Conservation (phyloP, 2,113 vertebrate genomes). For the Bos indicus region DNA sequence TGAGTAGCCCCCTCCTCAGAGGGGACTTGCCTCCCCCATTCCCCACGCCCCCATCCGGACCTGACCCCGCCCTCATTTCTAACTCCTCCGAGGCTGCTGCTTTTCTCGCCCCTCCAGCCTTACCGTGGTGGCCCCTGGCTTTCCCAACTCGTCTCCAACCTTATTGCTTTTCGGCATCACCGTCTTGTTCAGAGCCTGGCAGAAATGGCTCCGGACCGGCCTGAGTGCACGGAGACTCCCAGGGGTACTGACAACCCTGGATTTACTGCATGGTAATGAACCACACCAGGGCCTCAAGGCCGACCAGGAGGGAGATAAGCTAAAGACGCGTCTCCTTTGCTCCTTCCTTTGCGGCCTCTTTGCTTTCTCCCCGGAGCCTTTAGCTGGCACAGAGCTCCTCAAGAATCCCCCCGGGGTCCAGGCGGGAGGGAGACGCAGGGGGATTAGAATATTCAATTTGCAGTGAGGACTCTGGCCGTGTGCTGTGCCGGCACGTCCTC, state of each 20-base stretch:
- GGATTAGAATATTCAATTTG: slow-evolving; percentile 5
- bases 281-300: not conserved
- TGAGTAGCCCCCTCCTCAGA: not conserved
- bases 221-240: not conserved
- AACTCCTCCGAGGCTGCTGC: not conserved
- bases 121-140: not conserved
- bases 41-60: not conserved
- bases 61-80: not conserved
- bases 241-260: not conserved
- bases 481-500: not conserved
- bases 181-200: not conserved
- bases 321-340: not conserved
- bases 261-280: not conserved
- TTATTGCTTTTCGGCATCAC: not conserved
- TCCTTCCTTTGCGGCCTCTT: not conserved
- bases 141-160: not conserved
- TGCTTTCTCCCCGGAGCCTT: not conserved
- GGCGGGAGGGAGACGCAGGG: not conserved
- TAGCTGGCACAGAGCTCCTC: not conserved
- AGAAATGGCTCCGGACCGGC: not conserved
- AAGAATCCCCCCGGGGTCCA: not conserved
- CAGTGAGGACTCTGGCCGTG: not conserved
- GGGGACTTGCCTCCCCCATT: not conserved
- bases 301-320: not conserved
- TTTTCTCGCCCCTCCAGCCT: not conserved